These are phyloP conservation scores for Erpobdella octoculata DNA, from an alignment of 2,888 invertebrate genomes.

Conservation along the genomic window DNA sequence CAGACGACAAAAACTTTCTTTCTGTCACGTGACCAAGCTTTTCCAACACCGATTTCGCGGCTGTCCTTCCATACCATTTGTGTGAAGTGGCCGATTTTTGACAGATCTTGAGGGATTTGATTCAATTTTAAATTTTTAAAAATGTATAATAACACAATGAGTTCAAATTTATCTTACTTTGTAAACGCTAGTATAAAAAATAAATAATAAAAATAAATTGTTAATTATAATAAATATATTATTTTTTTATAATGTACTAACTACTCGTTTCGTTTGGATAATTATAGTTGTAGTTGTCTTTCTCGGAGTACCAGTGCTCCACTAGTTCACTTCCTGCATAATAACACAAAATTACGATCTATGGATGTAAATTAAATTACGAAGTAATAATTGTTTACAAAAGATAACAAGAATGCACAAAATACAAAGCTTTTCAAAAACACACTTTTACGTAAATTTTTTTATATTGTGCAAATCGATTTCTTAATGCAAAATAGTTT, in stretches of 20 bases:
- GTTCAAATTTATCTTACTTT: too few species aligned
- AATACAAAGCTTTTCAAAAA: too few species aligned
- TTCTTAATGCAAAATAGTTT: too few species aligned
- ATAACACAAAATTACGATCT: not conserved
- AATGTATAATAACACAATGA: too few species aligned
- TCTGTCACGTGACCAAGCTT: slow-evolving; percentile 66
- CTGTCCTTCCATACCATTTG: slow-evolving; percentile 73
- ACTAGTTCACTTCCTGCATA: slow-evolving; percentile 46
- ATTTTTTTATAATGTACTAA: not conserved
- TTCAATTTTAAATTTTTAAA: not conserved
- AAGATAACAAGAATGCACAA: too few species aligned
- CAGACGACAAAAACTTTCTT: slow-evolving; percentile 70
- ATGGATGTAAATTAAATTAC: too few species aligned
- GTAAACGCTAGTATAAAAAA: too few species aligned
- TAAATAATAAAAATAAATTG: not conserved
- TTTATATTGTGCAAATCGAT: too few species aligned
- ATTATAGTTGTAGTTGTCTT: slow-evolving; percentile 32
- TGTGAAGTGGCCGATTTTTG: slow-evolving; percentile 66
- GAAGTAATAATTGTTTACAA: too few species aligned
- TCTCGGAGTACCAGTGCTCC: slow-evolving; percentile 50
- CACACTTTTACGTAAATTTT: too few species aligned
- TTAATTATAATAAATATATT: slow-evolving; percentile 2
- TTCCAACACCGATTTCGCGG: slow-evolving; percentile 67
- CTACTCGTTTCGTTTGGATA: not conserved
- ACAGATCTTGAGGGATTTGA: not conserved